Evolutionary conservation across 2,888 invertebrate species (phyloP), one percentile per base, ranked within the genome.

Genomic region (Brenthis daphne): DNA sequence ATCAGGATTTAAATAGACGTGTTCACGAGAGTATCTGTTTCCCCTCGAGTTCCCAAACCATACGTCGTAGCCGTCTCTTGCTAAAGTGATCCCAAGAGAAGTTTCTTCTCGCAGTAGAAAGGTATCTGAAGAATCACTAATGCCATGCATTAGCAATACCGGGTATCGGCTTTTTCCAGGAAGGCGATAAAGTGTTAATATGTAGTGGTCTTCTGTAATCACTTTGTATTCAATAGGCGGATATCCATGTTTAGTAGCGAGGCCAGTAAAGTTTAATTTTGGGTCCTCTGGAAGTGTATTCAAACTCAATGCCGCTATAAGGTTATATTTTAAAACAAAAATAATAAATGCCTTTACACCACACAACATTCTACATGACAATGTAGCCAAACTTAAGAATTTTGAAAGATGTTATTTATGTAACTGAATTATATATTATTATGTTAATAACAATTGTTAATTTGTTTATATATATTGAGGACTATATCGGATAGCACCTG

Each of bases 21-120:
- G 96, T 5, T 82, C 82, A 33, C 89, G 83, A 3, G 94, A 92
- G 78, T 95, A 95, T 3, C 86, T 87, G 77, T 93, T 95, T 12
- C 96, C 96, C 64, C 96, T 88, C 8, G 85, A 84, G 73, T 84
- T 84, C 0, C 76, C 79, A 0, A 79, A 60, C 85, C 85, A 86
- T 0, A 85, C 78, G 65, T 94, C 83, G 71, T 80, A 79, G 4
- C 80, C 80, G 6, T 55, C 16, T 3, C 73, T 67, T 5, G 80
- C 81, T 3, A 81, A 57, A 2, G 75, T 74, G 5, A 77, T 65
- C 0, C 73, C 77, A 14, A 83, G 64, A 0, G 84, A 83, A 0
- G 20, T 64, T 14, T 80, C 76, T 0, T 82, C 83, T 58, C 81
- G 70, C 0, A 80, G 51, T 0, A 84, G 68, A 73, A 75, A 84